These are phyloP conservation scores for Erpornis zantholeuca DNA, from an alignment of 2,113 vertebrate species.

Conservation along the genomic window DNA sequence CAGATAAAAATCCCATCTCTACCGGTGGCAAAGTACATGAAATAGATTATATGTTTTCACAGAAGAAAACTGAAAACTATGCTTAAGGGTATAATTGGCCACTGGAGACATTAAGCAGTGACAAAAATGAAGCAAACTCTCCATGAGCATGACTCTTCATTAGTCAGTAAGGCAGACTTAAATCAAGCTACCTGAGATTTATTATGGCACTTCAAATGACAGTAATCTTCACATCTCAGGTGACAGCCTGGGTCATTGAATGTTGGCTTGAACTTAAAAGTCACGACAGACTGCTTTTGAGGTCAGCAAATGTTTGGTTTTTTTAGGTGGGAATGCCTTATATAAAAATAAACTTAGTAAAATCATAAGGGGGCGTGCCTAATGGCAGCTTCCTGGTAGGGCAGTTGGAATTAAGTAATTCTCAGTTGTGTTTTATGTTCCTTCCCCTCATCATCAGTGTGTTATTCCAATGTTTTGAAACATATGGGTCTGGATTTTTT, in stretches of 20 bases:
- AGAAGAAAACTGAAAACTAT: not conserved
- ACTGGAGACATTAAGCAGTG: not conserved
- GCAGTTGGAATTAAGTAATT: not conserved
- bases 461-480: not conserved
- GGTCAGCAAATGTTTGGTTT: not conserved
- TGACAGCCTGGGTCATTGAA: not conserved
- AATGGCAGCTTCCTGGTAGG: not conserved
- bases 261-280: slow-evolving; percentile 24
- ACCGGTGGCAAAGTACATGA: not conserved
- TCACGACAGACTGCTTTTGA: not conserved
- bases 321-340: not conserved
- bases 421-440: not conserved
- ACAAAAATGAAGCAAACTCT: not conserved
- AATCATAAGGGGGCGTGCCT: not conserved
- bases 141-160: not conserved
- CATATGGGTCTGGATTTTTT: not conserved
- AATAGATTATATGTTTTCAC: not conserved
- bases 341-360: not conserved
- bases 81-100: not conserved
- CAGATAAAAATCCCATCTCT: not conserved
- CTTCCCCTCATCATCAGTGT: not conserved
- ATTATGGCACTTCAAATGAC: not conserved
- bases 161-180: not conserved
- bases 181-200: not conserved
- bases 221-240: not conserved